These are phyloP conservation scores for Junonia oenone DNA, from an alignment of 2,888 invertebrate genomes.

Conservation along the genomic window DNA sequence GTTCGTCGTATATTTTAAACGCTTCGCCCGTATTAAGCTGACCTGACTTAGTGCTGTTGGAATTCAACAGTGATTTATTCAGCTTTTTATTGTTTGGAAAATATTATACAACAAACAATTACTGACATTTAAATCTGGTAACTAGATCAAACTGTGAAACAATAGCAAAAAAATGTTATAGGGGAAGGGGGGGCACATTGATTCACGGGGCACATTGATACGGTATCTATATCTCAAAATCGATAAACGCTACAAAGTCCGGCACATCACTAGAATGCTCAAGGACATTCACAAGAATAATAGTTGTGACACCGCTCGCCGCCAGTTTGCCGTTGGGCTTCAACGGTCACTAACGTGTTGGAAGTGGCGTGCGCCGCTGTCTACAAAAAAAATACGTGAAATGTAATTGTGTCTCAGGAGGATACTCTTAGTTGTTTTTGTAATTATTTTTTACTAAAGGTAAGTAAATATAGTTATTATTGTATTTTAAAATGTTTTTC, in stretches of 20 bases:
- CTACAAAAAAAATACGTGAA: conserved; percentile 26
- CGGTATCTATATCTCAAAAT: conserved; percentile 21
- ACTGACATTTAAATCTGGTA: too few relatives aligned
- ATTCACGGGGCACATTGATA: conserved; percentile 21
- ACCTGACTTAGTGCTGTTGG: background rate
- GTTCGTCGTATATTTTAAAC: background rate
- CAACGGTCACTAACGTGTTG: conserved; percentile 26
- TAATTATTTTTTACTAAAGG: conserved; percentile 25
- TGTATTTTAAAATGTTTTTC: conserved; percentile 21
- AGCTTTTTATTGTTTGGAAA: background rate
- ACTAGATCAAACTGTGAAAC: too few relatives aligned
- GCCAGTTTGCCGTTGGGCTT: conserved; percentile 24
- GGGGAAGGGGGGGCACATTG: conserved; percentile 23
- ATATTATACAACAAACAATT: too few relatives aligned
- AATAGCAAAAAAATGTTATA: too few relatives aligned
- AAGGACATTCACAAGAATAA: conserved; percentile 26
- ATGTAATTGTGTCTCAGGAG: conserved; percentile 28
- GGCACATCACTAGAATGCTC: conserved; percentile 15
- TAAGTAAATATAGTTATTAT: conserved; percentile 21
- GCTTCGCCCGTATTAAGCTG: background rate
- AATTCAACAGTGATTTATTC: background rate
- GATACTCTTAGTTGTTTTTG: conserved; percentile 20
- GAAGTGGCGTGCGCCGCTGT: conserved; percentile 16
- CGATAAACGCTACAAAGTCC: conserved; percentile 20
- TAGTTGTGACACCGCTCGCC: conserved; percentile 25